These are phyloP conservation scores for Haplochromis vanheusdeni DNA, from an alignment of 2,113 vertebrate genomes.

Conservation along the genomic window DNA sequence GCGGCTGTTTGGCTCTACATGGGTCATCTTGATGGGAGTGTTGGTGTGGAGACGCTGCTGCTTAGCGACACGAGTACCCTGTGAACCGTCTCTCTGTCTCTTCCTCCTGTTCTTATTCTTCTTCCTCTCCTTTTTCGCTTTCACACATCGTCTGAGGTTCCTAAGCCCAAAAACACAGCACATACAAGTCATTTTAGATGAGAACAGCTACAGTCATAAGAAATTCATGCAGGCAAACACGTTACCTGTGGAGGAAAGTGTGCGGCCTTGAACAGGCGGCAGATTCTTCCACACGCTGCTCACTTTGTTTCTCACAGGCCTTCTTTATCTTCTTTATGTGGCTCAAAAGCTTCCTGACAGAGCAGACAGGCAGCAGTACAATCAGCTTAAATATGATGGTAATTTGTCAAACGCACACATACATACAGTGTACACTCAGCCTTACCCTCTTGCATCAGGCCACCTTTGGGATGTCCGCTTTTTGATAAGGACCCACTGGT, in stretches of 20 bases:
- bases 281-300: background rate
- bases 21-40: accelerated
- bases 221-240: no score
- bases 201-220: background rate
- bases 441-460: background rate
- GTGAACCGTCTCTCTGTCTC: background rate
- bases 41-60: background rate
- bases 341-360: conserved; percentile 18
- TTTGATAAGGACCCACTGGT: conserved; percentile 63
- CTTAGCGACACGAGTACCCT: background rate
- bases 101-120: conserved; percentile 14
- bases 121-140: background rate
- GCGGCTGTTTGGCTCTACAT: background rate
- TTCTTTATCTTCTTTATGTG: background rate
- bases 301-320: background rate
- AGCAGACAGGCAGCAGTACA: background rate
- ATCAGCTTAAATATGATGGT: background rate
- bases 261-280: conserved; percentile 22
- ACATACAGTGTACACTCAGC: background rate
- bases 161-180: background rate
- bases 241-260: conserved; percentile 43
- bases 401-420: background rate
- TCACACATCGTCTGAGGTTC: conserved; percentile 2
- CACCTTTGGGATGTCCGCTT: background rate
- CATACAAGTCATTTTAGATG: background rate